These are phyloP conservation scores for Riparia riparia DNA, from an alignment of 2,113 vertebrate species.

Conservation along the genomic window DNA sequence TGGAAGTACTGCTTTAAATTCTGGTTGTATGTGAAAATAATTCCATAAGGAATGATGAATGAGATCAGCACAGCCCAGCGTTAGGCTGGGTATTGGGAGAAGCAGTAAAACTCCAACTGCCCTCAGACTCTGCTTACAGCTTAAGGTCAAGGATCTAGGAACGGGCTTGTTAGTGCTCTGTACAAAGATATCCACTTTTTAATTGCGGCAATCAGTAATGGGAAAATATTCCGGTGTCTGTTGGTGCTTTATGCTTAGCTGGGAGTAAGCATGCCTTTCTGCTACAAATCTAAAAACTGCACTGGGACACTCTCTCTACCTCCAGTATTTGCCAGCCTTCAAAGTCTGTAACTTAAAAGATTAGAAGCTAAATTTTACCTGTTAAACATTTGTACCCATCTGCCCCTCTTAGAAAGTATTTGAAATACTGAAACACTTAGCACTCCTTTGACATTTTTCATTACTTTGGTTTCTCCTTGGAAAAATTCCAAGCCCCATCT, in stretches of 20 bases:
- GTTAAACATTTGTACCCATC: neutral
- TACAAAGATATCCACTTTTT: neutral
- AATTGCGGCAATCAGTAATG: neutral
- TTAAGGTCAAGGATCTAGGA: neutral
- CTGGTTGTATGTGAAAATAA: neutral
- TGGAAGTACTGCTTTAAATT: neutral
- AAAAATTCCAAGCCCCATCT: neutral
- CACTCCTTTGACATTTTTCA: neutral
- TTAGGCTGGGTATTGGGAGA: neutral
- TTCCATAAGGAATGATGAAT: neutral
- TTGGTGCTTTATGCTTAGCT: neutral
- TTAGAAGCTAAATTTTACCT: neutral
- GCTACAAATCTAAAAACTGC: neutral
- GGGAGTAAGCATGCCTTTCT: neutral
- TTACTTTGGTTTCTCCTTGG: conserved; percentile 12
- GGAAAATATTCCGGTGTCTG: neutral
- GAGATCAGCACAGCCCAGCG: fast-evolving
- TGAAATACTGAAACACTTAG: neutral
- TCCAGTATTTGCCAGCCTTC: neutral
- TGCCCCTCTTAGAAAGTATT: neutral
- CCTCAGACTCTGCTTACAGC: neutral
- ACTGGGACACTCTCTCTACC: neutral
- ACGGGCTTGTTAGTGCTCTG: neutral
- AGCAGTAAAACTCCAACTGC: neutral
- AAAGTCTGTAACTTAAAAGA: neutral